Evolutionary conservation across 2,797 vertebrate genomes (phyloP), one percentile per base, ranked within the genome.

Genomic region (Gadopsis bispinosus): DNA sequence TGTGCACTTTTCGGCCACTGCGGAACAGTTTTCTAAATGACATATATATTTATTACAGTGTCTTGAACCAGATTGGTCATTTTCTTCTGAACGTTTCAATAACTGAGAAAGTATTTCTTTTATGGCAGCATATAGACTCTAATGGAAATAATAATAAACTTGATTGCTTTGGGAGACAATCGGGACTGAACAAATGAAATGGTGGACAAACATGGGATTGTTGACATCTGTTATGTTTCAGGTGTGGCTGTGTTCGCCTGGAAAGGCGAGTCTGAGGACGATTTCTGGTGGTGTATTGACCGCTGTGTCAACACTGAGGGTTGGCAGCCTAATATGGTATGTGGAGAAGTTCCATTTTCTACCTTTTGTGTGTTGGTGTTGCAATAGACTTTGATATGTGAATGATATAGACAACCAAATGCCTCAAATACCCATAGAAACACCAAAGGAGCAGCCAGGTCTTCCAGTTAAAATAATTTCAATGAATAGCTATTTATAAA

Each of bases 261-360:
- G 97, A 99, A 99, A 79, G 97, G 97, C 29, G 97, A 99, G 85
- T 98, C 97, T 0, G 97, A 99, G 90, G 97, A 98, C 83, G 97
- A 99, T 89, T 99, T 98, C 92, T 99, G 97, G 97, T 99, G 97
- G 97, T 99, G 97, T 64, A 99, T 99, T 41, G 97, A 99, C 83
- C 96, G 94, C 80, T 98, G 97, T 83, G 95, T 98, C 83, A 98
- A 96, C 83, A 92, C 93, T 20, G 97, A 98, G 76, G 95, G 96
- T 48, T 99, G 97, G 97, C 97, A 98, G 90, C 94, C 97, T 56
- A 99, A 99, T 92, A 98, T 98, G 97, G 97, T 98, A 91, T 0
- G 74, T 65, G 22, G n/a, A 41, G 50, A 63, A 7, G 1, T 37
- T 19, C 41, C 2, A 13, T 50, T 48, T 76, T 45, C 20, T 11